phyloP scores from a whole-genome alignment of 2,797 vertebrate species.

The Myotis planiceps region DNA sequence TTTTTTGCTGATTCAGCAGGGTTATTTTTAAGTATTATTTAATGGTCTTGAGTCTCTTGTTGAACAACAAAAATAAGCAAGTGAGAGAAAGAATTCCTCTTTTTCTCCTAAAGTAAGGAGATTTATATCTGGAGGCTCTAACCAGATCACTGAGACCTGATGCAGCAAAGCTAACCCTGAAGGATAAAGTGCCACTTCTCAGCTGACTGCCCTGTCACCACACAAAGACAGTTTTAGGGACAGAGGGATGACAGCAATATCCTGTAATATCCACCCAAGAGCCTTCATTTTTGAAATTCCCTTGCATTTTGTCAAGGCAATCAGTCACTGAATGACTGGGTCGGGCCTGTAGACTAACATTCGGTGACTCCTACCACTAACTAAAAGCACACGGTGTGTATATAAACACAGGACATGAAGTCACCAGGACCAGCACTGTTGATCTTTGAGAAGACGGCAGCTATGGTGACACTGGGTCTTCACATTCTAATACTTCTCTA shows the following conservation, averaged over 20 bases:
- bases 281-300: neutral
- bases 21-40: slow-evolving; percentile 79
- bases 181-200: neutral
- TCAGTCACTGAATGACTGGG: neutral
- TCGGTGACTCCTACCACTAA: neutral
- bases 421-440: neutral
- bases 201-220: neutral
- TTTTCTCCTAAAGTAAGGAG: slow-evolving; percentile 46
- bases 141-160: neutral
- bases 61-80: neutral
- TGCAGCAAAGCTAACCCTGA: neutral
- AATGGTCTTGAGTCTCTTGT: slow-evolving; percentile 58
- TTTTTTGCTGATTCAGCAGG: slow-evolving; percentile 48
- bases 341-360: neutral
- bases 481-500: neutral
- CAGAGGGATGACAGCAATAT: neutral
- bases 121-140: neutral
- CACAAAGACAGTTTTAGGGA: neutral
- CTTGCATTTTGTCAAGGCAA: neutral
- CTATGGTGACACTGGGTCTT: neutral
- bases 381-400: neutral
- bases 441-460: neutral
- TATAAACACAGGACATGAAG: neutral
- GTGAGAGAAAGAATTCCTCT: slow-evolving; percentile 51
- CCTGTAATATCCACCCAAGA: neutral